Base-by-base conservation (phyloP, 2,888 invertebrate genomes). In the Rhamphomyia laevipes region DNA sequence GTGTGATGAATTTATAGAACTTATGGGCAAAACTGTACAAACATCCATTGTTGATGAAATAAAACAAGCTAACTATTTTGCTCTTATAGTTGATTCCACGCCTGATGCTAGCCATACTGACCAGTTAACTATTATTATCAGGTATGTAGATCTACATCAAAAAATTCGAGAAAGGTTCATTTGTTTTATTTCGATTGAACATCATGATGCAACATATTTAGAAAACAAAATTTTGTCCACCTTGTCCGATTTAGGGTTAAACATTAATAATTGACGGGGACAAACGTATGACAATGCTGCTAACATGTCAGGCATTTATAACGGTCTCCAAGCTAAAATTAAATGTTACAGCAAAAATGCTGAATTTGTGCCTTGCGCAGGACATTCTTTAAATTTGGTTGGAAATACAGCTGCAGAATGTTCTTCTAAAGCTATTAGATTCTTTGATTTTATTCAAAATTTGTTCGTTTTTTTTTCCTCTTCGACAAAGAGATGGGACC, bases 281-380 rank as follows among this genome's bases (percentile, higher is more conserved):
- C 48, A 35, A 44, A 23, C 44, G 31, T 48, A 48, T 44, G 48
- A 44, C 21, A n/a, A n/a, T n/a, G n/a, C n/a, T n/a, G n/a, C n/a
- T n/a, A n/a, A n/a, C n/a, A n/a, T n/a, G n/a, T n/a, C n/a, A n/a
- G n/a, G n/a, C n/a, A n/a, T n/a, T n/a, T n/a, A n/a, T n/a, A n/a
- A n/a, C n/a, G n/a, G n/a, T n/a, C n/a, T n/a, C n/a, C n/a, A n/a
- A n/a, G n/a, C n/a, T n/a, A n/a, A n/a, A n/a, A n/a, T 33, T 33
- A 33, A 33, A 33, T 6, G 33, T 33, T 33, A 33, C 33, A 33
- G 10, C 33, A 33, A 33, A 33, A 33, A 9, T 33, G 33, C 33
- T 33, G 33, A 6, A 33, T 6, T 33, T 13, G 33, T 35, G 11
- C 35, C 45, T 17, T 45, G 35, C 15, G 13, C 35, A 31, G 18